These are phyloP conservation scores for Oreochromis tanganicae DNA, from an alignment of 2,113 vertebrate species.

Conservation along the genomic window DNA sequence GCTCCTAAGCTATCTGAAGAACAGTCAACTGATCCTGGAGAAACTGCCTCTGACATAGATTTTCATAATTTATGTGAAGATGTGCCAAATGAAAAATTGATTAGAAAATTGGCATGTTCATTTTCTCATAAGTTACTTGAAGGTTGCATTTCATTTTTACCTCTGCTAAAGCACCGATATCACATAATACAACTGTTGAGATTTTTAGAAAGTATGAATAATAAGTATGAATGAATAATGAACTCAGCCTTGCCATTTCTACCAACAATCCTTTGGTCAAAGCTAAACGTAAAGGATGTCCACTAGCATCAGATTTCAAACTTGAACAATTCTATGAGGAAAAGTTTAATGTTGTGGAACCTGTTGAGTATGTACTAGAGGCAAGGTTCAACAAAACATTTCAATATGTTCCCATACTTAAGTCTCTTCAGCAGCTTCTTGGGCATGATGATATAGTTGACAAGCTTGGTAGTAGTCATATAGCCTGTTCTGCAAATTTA, in stretches of 20 bases:
- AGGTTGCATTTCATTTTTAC: not conserved
- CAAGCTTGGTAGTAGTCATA: not conserved
- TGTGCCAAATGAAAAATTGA: not conserved
- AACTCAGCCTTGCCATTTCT: not conserved
- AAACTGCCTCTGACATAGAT: not conserved
- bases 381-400: not conserved
- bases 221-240: not conserved
- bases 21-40: not conserved
- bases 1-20: not conserved
- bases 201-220: not conserved
- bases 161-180: not conserved
- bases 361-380: not conserved
- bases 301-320: not conserved
- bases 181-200: accelerated
- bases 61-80: not conserved
- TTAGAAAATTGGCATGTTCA: not conserved
- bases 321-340: not conserved
- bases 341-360: not conserved
- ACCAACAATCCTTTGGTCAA: not conserved
- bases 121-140: not conserved
- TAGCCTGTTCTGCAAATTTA: not conserved
- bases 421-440: not conserved
- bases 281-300: not conserved
- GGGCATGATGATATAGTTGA: not conserved
- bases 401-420: not conserved